Conservation (phyloP, 2,113 vertebrate genomes). For the Phainopepla nitens region DNA sequence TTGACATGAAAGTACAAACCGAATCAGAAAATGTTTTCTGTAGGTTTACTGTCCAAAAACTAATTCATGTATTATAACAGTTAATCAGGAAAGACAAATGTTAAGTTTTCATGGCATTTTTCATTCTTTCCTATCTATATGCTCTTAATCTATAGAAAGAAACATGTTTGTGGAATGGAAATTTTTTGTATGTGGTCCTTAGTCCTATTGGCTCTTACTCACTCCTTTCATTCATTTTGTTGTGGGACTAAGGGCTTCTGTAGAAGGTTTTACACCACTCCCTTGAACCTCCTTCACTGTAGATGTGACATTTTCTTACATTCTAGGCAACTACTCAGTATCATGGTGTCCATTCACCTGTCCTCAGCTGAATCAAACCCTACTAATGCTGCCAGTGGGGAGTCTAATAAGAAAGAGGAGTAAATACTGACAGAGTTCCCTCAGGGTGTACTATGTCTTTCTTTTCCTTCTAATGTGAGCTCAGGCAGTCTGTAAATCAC, state of each 20-base stretch:
- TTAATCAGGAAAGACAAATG: background rate
- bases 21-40: background rate
- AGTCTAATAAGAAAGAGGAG: background rate
- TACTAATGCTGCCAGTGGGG: background rate
- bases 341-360: background rate
- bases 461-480: background rate
- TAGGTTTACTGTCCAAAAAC: background rate
- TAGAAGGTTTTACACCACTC: background rate
- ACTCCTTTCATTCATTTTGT: background rate
- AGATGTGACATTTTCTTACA: background rate
- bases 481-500: rapidly evolving
- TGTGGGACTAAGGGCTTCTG: background rate
- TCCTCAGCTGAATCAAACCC: background rate
- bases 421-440: background rate
- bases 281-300: background rate
- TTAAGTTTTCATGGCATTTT: background rate
- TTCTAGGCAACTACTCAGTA: rapidly evolving
- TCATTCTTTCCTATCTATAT: background rate
- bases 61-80: background rate
- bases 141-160: background rate
- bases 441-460: background rate
- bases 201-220: background rate
- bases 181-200: background rate
- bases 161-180: background rate
- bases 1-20: background rate